Base-by-base conservation (phyloP, 2,797 vertebrate species). In the Enteromius viviparus region DNA sequence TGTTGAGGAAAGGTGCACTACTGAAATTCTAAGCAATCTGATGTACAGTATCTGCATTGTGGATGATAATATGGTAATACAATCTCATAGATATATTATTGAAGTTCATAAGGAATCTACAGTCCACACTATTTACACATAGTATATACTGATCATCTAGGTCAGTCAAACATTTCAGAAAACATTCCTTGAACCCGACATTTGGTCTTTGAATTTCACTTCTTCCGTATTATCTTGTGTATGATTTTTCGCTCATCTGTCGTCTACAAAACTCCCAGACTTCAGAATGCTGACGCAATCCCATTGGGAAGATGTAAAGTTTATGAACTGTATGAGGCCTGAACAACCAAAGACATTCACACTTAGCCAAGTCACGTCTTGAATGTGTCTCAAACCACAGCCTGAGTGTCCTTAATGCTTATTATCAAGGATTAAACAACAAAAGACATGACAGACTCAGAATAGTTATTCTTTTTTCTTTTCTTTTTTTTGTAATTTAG, bases 291-390 rank as follows among this genome's bases (percentile, higher is more conserved):
- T 60, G 34, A 60, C 0, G 4, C 26, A 76, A 60, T 19, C 34
- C 2, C 74, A 60, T 60, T 42, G 37, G 53, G 51, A 34, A 76
- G 74, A 76, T 60, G 34, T 60, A 60, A 76, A 60, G 14, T 60
- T 40, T 76, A 76, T 76, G 74, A 40, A 76, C 53, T 76, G 14
- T 26, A 42, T 60, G 12, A 60, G 34, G 74, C 74, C 74, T 60
- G 21, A 76, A 60, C 34, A 60, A 42, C 34, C 53, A 58, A 58
- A 23, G 72, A 14, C 4, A 17, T 40, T 76, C 14, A 58, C 72
- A 58, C 51, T 40, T 58, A n/a, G 51, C 72, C 72, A 76, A 76
- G 72, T 76, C 72, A 76, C 34, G 34, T 76, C 53, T 76, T 60
- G 51, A 40, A 76, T 2, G 34, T 19, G 34, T 76, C 34, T 76